Base-by-base conservation (phyloP, 1,140 invertebrate species). In the Rhyzopertha dominica region DNA sequence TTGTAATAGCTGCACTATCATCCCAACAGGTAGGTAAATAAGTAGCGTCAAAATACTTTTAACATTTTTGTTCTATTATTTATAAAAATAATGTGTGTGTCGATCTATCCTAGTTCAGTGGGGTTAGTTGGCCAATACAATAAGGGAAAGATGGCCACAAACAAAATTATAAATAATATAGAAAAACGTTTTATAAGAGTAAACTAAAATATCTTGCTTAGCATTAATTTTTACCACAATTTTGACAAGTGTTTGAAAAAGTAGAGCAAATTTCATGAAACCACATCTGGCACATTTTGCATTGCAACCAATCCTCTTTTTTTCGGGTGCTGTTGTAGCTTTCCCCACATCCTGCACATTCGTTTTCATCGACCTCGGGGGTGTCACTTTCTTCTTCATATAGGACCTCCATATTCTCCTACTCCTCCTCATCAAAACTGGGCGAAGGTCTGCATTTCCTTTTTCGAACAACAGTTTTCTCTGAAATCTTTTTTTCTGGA, bases 271-370 rank as follows among this genome's bases (percentile, higher is more conserved):
- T 35, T 45, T 45, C 25, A 26, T 45, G 32, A 29, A 37, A 45
- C 24, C 32, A 45, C 32, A 16, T 37, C 23, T 45, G 29, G 22
- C 41, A 34, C 24, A 43, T 34, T 22, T 34, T 28, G 20, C 24
- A 37, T 37, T 45, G 28, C 22, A 45, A 25, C 43, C 32, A 37
- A 37, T 45, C 41, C 4, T 34, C 30, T 35, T 43, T 35, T 23
- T 43, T 34, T 19, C 12, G n/a, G 12, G 41, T 43, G 31, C 5
- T 32, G 14, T 39, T 41, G 20, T 41, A 47, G n/a, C 16, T 43
- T 42, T 48, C 39, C 22, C 39, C 46, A 48, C 39, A 47, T 41
- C 45, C 45, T 19, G 28, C 20, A 34, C 37, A 47, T 42, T 47
- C 45, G 10, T 26, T 47, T 7, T 47, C 45, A 22, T 47, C 37